phyloP scores from a whole-genome alignment of 2,888 invertebrate genomes.

The Adelphocoris suturalis region DNA sequence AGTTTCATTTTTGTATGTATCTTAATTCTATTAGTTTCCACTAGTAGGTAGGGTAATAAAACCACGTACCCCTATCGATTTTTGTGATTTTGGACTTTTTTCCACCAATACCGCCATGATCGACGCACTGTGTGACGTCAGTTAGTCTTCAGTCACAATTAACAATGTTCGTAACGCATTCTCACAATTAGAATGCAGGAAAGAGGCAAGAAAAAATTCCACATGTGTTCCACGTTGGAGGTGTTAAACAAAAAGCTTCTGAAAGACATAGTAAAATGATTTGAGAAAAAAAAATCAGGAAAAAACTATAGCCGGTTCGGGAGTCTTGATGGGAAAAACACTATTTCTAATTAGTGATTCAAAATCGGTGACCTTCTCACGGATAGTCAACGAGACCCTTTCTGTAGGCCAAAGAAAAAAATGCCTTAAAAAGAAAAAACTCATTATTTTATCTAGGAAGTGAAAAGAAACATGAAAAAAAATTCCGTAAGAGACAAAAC shows the following conservation, averaged over 20 bases:
- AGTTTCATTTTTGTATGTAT: too few species aligned
- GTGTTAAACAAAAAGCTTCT: neutral
- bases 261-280: neutral
- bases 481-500: neutral
- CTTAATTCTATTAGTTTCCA: too few species aligned
- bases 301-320: neutral
- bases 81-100: too few species aligned
- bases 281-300: neutral
- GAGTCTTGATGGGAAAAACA: constrained; percentile 31
- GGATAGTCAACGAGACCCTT: constrained; percentile 21
- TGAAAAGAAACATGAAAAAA: neutral
- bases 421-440: neutral
- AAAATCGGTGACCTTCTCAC: constrained; percentile 36
- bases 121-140: too few species aligned
- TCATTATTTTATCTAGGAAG: constrained; percentile 37
- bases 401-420: neutral
- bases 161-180: neutral
- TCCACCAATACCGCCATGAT: too few species aligned
- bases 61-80: too few species aligned
- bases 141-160: too few species aligned
- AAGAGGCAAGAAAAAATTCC: neutral
- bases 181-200: neutral
- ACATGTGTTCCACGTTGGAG: constrained; percentile 36
- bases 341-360: constrained; percentile 7
- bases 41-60: too few species aligned